A percentile compares a stretch with the other conserved stretches of the same genome.
Evolutionary conservation across 2,888 invertebrate species (phyloP).

Genomic region (Rhorus exstirpatorius): DNA sequence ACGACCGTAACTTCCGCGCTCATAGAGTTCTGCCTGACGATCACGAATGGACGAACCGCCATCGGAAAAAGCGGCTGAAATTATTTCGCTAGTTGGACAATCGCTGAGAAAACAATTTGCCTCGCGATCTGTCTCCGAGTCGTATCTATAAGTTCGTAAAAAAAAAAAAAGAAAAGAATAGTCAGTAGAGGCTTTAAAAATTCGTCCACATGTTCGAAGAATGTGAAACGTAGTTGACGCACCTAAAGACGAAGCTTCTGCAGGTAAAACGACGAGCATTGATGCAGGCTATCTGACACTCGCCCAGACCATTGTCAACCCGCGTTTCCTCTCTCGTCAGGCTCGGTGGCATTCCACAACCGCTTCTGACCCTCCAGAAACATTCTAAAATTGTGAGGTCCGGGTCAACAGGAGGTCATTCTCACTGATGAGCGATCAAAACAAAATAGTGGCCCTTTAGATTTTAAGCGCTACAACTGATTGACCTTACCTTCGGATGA

Average conservation of each 20-base stretch:
- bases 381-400: conserved; percentile 89
- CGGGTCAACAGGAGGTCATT: too few relatives aligned
- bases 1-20: conserved; percentile 93
- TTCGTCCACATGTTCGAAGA: too few relatives aligned
- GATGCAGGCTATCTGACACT: conserved; percentile 93
- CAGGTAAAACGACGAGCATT: conserved; percentile 92
- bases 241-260: conserved; percentile 93
- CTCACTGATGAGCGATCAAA: too few relatives aligned
- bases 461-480: not conserved
- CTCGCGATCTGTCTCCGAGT: conserved; percentile 84
- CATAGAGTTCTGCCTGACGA: conserved; percentile 91
- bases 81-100: conserved; percentile 89
- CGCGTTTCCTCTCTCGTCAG: conserved; percentile 90
- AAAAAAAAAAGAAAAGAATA: too few relatives aligned
- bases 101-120: conserved; percentile 94
- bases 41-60: conserved; percentile 87
- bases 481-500: conserved; percentile 74
- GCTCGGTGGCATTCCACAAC: conserved; percentile 89
- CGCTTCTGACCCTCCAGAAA: conserved; percentile 93
- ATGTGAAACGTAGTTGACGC: not conserved
- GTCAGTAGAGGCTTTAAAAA: not conserved
- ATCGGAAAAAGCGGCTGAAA: conserved; percentile 84
- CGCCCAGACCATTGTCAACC: conserved; percentile 90
- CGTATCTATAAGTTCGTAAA: conserved; percentile 88
- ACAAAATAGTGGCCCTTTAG: not conserved